Base-by-base conservation (phyloP, 2,888 invertebrate species). In the Andrena flavipes region DNA sequence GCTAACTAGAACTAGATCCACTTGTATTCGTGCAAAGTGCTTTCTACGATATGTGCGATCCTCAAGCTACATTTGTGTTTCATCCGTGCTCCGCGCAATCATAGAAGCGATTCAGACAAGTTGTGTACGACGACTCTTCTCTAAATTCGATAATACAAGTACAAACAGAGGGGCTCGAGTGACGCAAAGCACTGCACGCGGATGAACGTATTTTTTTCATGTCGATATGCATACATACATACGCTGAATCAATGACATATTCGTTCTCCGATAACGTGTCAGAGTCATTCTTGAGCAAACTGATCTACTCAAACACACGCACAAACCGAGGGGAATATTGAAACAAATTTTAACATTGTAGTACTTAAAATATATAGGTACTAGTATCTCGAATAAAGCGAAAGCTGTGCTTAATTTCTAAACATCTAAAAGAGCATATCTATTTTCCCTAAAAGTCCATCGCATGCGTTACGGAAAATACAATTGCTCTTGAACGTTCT, bases 111-210 rank as follows among this genome's bases (percentile, higher is more conserved):
- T 64, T 60, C 69, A 54, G 62, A 51, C 10, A 2, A 10, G 30
- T 60, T 29, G 51, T 49, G 30, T 42, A 16, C 26, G 20, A 72
- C 51, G 59, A 65, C 29, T 49, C 69, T 7, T n/a, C 26, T 54
- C n/a, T 49, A 49, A 51, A 76, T 76, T 54, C 33, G 56, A 67
- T 76, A 74, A 83, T 63, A 74, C 77, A 29, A 48, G 74, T 54
- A 56, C 56, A 74, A 81, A 77, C 70, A 73, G 26, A 26, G n/a
- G 51, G 56, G 35, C 35, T 29, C 16, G 42, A 42, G 16, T 65
- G 77, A 81, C 65, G 77, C 74, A 49, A 63, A 42, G 30, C 62
- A 67, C 64, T 71, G 2, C 35, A 20, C 20, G 29, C 4, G 23
- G 13, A 13, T 60, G n/a, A n/a, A 79, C 35, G 42, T 26, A 48